phyloP scores from a whole-genome alignment of 1,140 invertebrate genomes.

The Drosophila santomea region DNA sequence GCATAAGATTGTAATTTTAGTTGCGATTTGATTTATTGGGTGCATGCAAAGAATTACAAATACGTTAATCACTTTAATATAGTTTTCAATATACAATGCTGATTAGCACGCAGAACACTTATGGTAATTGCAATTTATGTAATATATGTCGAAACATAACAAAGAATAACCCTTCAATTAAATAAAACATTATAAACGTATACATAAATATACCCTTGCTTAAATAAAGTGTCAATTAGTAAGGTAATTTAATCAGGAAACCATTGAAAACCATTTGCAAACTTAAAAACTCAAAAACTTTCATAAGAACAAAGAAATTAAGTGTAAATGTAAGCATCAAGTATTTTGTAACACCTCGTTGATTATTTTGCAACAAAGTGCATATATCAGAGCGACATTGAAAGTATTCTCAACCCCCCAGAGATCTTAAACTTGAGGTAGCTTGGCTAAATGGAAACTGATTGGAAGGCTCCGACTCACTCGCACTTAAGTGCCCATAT shows the following conservation, averaged over 20 bases:
- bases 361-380: conserved; percentile 12
- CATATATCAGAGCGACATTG: conserved; percentile 28
- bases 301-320: conserved; percentile 2
- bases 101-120: conserved; percentile 18
- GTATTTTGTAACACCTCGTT: background rate
- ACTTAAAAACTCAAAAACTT: background rate
- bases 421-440: conserved; percentile 28
- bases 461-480: conserved; percentile 29
- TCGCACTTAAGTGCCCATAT: conserved; percentile 10
- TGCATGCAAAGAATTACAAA: conserved; percentile 64
- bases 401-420: conserved; percentile 17
- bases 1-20: conserved; percentile 30
- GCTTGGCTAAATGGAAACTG: conserved; percentile 21
- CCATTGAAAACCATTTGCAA: background rate
- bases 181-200: background rate
- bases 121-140: background rate
- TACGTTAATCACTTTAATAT: conserved; percentile 1
- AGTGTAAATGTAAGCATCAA: background rate
- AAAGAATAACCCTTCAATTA: too few relatives aligned
- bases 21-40: conserved; percentile 42
- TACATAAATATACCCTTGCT: background rate
- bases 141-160: too few relatives aligned
- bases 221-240: background rate
- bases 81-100: too few relatives aligned
- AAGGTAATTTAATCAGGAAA: background rate